Evolutionary conservation across 2,113 vertebrate species (phyloP).

Genomic region (Uria aalge): DNA sequence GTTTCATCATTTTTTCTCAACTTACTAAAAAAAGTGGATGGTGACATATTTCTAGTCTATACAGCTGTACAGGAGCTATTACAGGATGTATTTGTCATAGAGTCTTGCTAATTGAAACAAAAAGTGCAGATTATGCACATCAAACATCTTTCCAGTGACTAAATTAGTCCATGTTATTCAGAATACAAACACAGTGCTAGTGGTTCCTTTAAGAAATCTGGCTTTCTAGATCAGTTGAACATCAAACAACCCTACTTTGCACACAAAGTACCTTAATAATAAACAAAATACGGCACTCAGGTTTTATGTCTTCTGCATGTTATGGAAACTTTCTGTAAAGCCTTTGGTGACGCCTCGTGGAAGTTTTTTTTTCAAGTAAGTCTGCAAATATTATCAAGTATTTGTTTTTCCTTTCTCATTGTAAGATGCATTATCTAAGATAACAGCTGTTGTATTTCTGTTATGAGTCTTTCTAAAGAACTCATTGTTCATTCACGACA

Average conservation of each 20-base stretch:
- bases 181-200: neutral
- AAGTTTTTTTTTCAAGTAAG: neutral
- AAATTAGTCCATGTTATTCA: neutral
- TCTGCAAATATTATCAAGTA: neutral
- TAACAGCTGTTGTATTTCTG: neutral
- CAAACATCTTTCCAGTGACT: neutral
- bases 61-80: neutral
- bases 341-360: neutral
- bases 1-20: neutral
- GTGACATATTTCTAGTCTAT: neutral
- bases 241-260: neutral
- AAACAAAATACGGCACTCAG: neutral
- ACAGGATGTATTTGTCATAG: neutral
- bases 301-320: neutral
- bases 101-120: neutral
- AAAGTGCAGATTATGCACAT: neutral
- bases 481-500: neutral
- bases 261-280: neutral
- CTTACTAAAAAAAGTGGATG: neutral
- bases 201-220: neutral
- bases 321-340: neutral
- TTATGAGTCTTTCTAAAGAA: neutral
- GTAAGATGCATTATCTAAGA: neutral
- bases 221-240: neutral
- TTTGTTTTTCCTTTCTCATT: neutral